Percentiles rank a stretch among this genome's conserved stretches.
Conservation (phyloP, 1,140 invertebrate species). For the Aporrectodea caliginosa region DNA sequence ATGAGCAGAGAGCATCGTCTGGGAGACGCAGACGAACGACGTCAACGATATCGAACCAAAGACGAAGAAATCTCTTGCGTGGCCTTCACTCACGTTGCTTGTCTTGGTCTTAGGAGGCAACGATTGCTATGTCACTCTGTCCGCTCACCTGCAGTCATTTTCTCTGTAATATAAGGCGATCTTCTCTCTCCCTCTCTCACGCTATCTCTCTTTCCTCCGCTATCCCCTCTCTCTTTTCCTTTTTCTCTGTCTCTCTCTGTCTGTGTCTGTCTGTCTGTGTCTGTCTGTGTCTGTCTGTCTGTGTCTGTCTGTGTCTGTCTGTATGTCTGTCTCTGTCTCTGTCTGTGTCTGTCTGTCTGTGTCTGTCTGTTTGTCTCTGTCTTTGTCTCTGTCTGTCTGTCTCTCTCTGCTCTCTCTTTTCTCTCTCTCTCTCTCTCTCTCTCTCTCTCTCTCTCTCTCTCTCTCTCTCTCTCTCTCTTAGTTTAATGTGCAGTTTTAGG, state of each 20-base stretch:
- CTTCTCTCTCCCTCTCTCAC: background rate
- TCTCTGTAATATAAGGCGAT: too few relatives aligned
- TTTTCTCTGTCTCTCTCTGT: background rate
- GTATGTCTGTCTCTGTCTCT: background rate
- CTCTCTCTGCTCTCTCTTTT: background rate
- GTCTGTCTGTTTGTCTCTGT: background rate
- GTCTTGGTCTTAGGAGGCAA: too few relatives aligned
- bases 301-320: background rate
- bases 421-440: slow-evolving; percentile 1
- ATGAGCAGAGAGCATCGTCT: too few relatives aligned
- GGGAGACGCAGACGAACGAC: too few relatives aligned
- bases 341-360: background rate
- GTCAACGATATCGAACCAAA: too few relatives aligned
- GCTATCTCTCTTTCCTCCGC: background rate
- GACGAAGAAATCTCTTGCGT: too few relatives aligned
- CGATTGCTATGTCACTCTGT: too few relatives aligned
- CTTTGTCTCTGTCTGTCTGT: background rate
- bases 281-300: background rate
- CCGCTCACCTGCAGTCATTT: too few relatives aligned
- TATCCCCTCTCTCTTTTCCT: background rate
- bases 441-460: slow-evolving; percentile 1
- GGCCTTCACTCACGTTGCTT: too few relatives aligned
- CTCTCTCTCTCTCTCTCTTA: slow-evolving; percentile 1
- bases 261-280: background rate
- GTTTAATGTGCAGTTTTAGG: too few relatives aligned